A percentile compares a stretch with the other conserved stretches of the same genome.
Conservation (phyloP, 2,113 vertebrate genomes). For the Varanus komodoensis region DNA sequence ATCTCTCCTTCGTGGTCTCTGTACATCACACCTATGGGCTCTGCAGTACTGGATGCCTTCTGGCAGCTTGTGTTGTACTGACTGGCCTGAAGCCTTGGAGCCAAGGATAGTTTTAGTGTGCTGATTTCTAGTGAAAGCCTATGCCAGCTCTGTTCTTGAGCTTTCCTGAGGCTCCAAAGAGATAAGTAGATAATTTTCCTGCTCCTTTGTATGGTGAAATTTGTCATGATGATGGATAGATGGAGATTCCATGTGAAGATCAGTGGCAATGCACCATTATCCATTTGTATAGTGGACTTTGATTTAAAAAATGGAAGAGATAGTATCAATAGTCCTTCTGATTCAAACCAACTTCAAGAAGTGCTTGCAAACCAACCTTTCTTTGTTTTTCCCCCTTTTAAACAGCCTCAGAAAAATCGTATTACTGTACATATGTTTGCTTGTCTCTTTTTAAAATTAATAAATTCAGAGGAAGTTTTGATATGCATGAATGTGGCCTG, state of each 20-base stretch:
- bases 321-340: not conserved
- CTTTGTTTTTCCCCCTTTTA: slow-evolving; percentile 16
- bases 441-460: slow-evolving; percentile 9
- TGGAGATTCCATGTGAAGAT: not conserved
- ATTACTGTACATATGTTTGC: not conserved
- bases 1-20: too few relatives aligned
- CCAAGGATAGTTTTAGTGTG: not conserved
- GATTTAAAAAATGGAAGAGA: not conserved
- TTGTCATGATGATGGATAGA: not conserved
- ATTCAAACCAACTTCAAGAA: not conserved
- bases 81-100: not conserved
- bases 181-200: not conserved
- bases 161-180: not conserved
- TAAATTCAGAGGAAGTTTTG: not conserved
- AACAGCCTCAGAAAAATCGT: not conserved
- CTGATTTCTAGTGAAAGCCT: not conserved
- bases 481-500: slow-evolving; percentile 37
- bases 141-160: not conserved
- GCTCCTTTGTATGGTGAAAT: not conserved
- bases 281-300: not conserved
- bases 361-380: not conserved
- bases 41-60: not conserved
- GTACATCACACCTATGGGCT: too few relatives aligned
- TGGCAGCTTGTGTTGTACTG: not conserved
- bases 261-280: not conserved